These are phyloP conservation scores for Novumbra hubbsi DNA, from an alignment of 2,797 vertebrate genomes.

Conservation along the genomic window DNA sequence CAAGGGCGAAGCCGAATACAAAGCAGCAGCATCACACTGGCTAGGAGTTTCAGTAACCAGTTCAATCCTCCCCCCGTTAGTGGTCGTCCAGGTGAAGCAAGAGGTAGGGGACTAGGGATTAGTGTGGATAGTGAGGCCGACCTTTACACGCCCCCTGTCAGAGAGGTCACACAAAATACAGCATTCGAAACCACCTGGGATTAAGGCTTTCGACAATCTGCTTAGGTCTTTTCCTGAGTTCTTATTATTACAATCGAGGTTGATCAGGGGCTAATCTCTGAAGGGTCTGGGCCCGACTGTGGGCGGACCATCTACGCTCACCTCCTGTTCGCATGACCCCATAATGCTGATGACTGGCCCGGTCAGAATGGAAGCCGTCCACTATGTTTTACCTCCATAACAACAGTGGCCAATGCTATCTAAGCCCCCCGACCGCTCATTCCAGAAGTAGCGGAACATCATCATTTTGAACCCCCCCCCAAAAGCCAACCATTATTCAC, in stretches of 20 bases:
- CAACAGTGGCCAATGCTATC: constrained; percentile 15
- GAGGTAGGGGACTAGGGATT: constrained; percentile 13
- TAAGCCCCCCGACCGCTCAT: constrained; percentile 27
- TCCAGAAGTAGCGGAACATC: constrained; percentile 19
- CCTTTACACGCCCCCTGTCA: constrained; percentile 42
- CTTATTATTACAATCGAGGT: constrained; percentile 24
- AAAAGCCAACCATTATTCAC: constrained; percentile 36
- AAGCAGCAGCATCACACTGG: constrained; percentile 35
- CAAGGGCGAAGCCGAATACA: constrained; percentile 37
- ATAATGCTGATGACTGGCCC: neutral
- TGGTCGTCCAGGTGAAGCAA: neutral
- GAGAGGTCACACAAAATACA: constrained; percentile 38
- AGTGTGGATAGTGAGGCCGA: constrained; percentile 30
- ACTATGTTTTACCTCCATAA: constrained; percentile 26
- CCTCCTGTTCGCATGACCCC: neutral
- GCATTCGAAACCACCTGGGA: constrained; percentile 37
- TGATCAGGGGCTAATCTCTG: constrained; percentile 15
- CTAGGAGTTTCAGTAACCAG: constrained; percentile 47
- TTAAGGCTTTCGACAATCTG: constrained; percentile 51
- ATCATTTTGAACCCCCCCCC: constrained; percentile 23
- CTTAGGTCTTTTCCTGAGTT: constrained; percentile 9
- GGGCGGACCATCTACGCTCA: neutral
- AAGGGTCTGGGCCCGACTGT: neutral
- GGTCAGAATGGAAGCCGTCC: neutral
- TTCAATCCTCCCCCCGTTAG: constrained; percentile 21